Conservation (phyloP, 1,140 invertebrate genomes). For the Lanistes nyassanus region DNA sequence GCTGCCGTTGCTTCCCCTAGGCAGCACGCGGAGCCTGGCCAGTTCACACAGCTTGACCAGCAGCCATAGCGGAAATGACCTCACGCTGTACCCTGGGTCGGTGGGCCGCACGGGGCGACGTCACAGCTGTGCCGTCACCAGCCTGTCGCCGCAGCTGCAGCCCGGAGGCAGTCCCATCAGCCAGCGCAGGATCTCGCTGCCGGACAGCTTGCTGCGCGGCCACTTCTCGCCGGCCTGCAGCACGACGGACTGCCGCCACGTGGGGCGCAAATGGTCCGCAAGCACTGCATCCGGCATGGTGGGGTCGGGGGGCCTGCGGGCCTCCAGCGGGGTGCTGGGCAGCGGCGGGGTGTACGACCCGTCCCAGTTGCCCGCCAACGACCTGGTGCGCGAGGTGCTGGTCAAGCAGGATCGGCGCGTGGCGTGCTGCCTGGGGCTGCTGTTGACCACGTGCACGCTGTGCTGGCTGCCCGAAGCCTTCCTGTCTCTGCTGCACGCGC, state of each 20-base stretch:
- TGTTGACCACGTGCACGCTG: constrained; percentile 46
- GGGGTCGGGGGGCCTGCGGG: constrained; percentile 1
- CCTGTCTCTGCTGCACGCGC: constrained; percentile 27
- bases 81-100: no score
- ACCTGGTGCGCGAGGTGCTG: constrained; percentile 49
- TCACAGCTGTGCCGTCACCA: constrained; percentile 17
- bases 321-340: constrained; percentile 13
- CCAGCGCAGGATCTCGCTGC: constrained; percentile 12
- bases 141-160: constrained; percentile 16
- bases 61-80: no score
- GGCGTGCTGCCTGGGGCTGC: constrained; percentile 44
- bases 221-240: constrained; percentile 13
- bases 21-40: no score
- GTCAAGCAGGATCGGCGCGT: constrained; percentile 53
- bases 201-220: constrained; percentile 15
- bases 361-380: constrained; percentile 35
- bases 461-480: constrained; percentile 52
- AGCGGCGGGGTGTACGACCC: constrained; percentile 13
- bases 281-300: constrained; percentile 6
- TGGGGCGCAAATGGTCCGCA: constrained; percentile 21
- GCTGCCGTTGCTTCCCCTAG: no score
- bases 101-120: constrained; percentile 12
- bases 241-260: constrained; percentile 11
- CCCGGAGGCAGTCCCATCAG: not conserved
- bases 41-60: no score